A percentile compares a stretch with the other conserved stretches of the same genome.
Evolutionary conservation across 2,797 vertebrate genomes (phyloP).

Genomic region (Malacoraja senta): DNA sequence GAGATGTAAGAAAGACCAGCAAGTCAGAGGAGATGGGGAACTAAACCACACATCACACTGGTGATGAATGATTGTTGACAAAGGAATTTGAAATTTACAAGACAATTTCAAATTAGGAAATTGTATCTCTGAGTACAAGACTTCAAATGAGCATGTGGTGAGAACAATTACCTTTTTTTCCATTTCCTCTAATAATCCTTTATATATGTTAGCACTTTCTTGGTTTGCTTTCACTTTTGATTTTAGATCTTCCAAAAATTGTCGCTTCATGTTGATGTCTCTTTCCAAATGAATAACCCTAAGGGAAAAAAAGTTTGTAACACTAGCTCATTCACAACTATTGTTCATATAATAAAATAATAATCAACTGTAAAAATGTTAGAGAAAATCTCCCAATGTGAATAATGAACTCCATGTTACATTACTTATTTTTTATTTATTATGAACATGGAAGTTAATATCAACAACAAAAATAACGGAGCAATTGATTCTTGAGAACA

Average conservation of each 20-base stretch:
- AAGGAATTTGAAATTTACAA: neutral
- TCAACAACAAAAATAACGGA: neutral
- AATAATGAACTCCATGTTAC: neutral
- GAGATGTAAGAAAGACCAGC: neutral
- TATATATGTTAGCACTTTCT: slow-evolving; percentile 72
- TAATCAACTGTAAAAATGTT: neutral
- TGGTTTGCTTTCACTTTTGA: slow-evolving; percentile 73
- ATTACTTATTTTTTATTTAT: slow-evolving; percentile 3
- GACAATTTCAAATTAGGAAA: neutral
- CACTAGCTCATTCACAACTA: neutral
- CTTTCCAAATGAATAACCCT: slow-evolving; percentile 70
- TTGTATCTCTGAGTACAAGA: neutral
- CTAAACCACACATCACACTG: neutral
- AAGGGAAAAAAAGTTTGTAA: neutral
- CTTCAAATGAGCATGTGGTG: neutral
- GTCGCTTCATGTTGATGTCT: slow-evolving; percentile 76
- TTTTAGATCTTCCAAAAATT: slow-evolving; percentile 78
- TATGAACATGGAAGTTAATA: neutral
- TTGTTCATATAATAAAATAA: neutral
- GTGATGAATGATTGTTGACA: neutral
- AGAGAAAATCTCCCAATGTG: neutral
- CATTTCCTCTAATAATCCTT: slow-evolving; percentile 66
- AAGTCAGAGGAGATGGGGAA: neutral
- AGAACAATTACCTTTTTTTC: slow-evolving; percentile 72
- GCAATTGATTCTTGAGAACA: neutral